These are phyloP conservation scores for Drosophila parvula DNA, from an alignment of 1,140 invertebrate species.

Conservation along the genomic window DNA sequence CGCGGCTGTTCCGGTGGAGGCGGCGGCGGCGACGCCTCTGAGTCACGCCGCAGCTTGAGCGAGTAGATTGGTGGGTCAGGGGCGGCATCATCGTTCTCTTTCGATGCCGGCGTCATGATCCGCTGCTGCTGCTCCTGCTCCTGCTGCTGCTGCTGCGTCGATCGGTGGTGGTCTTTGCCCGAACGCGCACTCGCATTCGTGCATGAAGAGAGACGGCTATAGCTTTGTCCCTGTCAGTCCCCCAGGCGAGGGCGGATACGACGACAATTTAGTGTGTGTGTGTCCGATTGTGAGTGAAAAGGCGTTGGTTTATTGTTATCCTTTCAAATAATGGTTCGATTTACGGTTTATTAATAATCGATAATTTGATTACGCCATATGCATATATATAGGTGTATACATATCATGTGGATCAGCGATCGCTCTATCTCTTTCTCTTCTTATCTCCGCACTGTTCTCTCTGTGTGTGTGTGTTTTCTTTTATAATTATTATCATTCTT, in stretches of 20 bases:
- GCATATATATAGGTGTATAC: slow-evolving; percentile 66
- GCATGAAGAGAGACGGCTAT: not conserved
- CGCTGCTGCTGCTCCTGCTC: not conserved
- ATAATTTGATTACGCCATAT: slow-evolving; percentile 80
- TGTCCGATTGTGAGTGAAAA: slow-evolving; percentile 23
- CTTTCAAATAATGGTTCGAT: slow-evolving; percentile 66
- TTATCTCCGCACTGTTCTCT: slow-evolving; percentile 5
- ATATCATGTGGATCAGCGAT: slow-evolving; percentile 75
- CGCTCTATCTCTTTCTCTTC: slow-evolving; percentile 9
- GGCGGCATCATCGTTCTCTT: not conserved
- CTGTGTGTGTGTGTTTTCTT: slow-evolving; percentile 11
- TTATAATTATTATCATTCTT: slow-evolving; percentile 57
- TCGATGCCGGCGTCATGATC: slow-evolving; percentile 14
- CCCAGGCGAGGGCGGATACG: not conserved
- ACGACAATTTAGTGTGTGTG: slow-evolving; percentile 15
- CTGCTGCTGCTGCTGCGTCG: not conserved
- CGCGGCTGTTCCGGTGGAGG: not conserved
- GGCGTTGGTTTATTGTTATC: slow-evolving; percentile 16
- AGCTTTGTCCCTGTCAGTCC: slow-evolving; percentile 17
- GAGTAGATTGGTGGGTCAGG: not conserved
- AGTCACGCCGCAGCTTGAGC: not conserved
- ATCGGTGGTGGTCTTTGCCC: slow-evolving; percentile 16
- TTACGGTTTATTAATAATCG: slow-evolving; percentile 75
- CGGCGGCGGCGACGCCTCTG: not conserved
- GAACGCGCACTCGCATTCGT: slow-evolving; percentile 9